phyloP scores from a whole-genome alignment of 2,888 invertebrate species.

The Tenthredo livida region DNA sequence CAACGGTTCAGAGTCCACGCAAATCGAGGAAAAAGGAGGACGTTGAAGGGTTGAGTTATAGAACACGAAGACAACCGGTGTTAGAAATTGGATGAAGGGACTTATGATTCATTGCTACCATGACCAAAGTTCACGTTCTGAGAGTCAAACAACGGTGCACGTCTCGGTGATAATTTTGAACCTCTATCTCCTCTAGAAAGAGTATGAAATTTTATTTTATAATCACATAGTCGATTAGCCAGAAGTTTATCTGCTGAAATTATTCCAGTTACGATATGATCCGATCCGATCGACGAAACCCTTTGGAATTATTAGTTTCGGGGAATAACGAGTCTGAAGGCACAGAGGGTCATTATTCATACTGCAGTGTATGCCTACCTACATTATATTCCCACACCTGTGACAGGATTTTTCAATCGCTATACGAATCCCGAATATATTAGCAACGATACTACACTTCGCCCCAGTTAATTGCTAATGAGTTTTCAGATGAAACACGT shows the following conservation, averaged over 20 bases:
- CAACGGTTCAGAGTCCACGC: background rate
- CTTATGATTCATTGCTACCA: conserved; percentile 43
- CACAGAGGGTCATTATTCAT: background rate
- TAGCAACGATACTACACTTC: background rate
- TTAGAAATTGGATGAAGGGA: conserved; percentile 46
- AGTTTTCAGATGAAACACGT: background rate
- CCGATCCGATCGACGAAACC: background rate
- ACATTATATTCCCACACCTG: background rate
- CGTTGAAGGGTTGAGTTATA: conserved; percentile 35
- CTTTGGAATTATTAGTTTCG: background rate
- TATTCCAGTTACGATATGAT: background rate
- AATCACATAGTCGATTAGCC: conserved; percentile 22
- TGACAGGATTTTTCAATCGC: background rate
- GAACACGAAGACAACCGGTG: conserved; percentile 43
- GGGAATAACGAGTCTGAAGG: background rate
- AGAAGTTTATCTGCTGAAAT: background rate
- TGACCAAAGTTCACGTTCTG: conserved; percentile 24
- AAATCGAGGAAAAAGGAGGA: background rate
- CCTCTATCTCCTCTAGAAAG: background rate
- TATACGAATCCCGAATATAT: background rate
- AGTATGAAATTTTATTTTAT: background rate
- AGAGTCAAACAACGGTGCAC: conserved; percentile 24
- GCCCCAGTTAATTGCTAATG: background rate
- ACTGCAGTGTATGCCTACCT: background rate
- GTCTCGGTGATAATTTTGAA: conserved; percentile 26